Base-by-base conservation (phyloP, 2,113 vertebrate genomes). In the Dasyprocta punctata region DNA sequence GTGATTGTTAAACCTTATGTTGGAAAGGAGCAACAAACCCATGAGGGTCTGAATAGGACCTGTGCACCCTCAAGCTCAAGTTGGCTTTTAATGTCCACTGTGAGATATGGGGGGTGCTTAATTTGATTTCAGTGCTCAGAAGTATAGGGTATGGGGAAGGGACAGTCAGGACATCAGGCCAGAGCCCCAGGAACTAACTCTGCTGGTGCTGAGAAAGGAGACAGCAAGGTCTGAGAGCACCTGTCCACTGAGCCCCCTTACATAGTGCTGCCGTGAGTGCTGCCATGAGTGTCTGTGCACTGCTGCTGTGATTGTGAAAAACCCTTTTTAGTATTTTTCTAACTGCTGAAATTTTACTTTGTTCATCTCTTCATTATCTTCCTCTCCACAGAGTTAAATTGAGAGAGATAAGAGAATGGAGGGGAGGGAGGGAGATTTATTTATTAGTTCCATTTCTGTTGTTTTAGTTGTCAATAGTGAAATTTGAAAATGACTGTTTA, bases 241-340 rank as follows among this genome's bases (percentile, higher is more conserved):
- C 14, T 54, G 54, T 16, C 4, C 54, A 16, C 14, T 16, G 54
- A 13, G 14, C 54, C 49, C 54, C 54, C 13, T 54, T 54, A 16
- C n/a, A n/a, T n/a, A n/a, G n/a, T n/a, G n/a, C n/a, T n/a, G n/a
- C n/a, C n/a, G n/a, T 2, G 54, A 16, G 54, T 16, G 14, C 54
- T 16, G 54, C 54, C 3, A 16, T 16, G 5, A 16, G 41, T 14
- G 10, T 47, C 13, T 41, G 5, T 1, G 12, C 1, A 30, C 9
- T 16, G 41, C 41, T 28, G 1, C 41, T 47, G 41, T 28, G 24
- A 28, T 7, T 3, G 26, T 6, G 11, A 47, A 28, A 38, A 77
- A 75, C 41, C 4, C 24, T 24, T 47, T 28, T 47, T 28, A 28
- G 24, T 47, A 12, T 28, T 30, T 77, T 28, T 47, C 36, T 14